Evolutionary conservation across 2,888 invertebrate species (phyloP), one percentile per base, ranked within the genome.

Genomic region (Ramazzottius varieornatus): DNA sequence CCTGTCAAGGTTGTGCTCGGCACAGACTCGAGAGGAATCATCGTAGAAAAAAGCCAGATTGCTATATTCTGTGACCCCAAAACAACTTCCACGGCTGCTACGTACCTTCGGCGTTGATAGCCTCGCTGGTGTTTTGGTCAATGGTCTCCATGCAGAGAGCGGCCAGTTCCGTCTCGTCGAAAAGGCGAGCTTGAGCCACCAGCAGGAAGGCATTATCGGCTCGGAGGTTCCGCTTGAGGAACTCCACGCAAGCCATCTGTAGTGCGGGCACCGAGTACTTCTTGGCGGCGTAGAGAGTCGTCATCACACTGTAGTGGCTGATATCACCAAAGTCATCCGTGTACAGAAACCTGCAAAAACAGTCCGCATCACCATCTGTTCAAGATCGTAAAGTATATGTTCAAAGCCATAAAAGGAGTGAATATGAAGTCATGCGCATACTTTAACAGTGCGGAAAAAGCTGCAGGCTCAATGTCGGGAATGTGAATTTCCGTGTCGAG

Each of bases 221-320:
- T 66, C 83, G 83, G 67, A 88, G 78, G 73, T 86, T 86, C 69
- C 83, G 80, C 71, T 81, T 80, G 46, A 83, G 74, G 74, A 86
- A 87, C 71, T 86, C 86, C 0, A 88, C 86, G 77, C 88, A 88
- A 67, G 85, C 85, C 70, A 83, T 83, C 72, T 88, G 88, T 68
- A 88, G 75, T 1, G 86, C 85, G 0, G 86, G 85, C 0, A 88
- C 86, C 1, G 86, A 86, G 77, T 88, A 88, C 71, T 88, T 88
- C 72, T 88, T 88, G 2, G 88, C 88, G 0, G 87, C 85, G 71
- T 88, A 88, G 65, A 88, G 74, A 0, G 86, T 86, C 1, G 86
- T 84, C 86, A 88, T 87, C 1, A 88, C 88, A 72, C 84, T 85
- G 54, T 24, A 69, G 34, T 64, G 67, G 34, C 29, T 54, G 54